Base-by-base conservation (phyloP, 2,797 vertebrate species). In the Rhinatrema bivittatum region DNA sequence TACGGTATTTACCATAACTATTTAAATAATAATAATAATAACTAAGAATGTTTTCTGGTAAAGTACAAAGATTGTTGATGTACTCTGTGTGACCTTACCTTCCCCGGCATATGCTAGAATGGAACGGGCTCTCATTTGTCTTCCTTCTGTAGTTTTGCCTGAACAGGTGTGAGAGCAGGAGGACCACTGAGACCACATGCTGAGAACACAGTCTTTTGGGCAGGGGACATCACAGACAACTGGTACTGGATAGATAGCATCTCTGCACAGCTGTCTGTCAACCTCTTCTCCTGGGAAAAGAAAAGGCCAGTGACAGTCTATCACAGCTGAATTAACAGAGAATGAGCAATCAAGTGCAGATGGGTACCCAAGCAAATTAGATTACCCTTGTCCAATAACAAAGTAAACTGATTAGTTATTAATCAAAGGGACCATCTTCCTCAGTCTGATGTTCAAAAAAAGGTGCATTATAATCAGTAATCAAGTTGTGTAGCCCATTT, bases 81-180 rank as follows among this genome's bases (percentile, higher is more conserved):
- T n/a, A n/a, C n/a, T n/a, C n/a, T 2, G 17, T 2, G 17, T 14
- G 39, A 62, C 12, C 69, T 84, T 82, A 98, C 96, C 96, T 87
- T 97, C 94, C 24, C 91, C 88, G 1, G 91, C 86, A 25, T 96
- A 97, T 0, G 96, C 95, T 62, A 99, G 80, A 18, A 99, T 70
- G 43, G 94, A 93, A 30, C 95, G 88, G 0, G 91, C 84, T 13
- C 95, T 90, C 62, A 86, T 82, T 83, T 95, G 93, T 54, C 80
- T 94, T 20, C 96, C 94, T 68, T 98, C 95, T 0, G 92, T 86
- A 40, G 86, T 94, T 74, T 98, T 98, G 8, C 94, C 91, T 1
- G 96, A 98, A 83, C 96, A 99, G 52, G 96, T 98, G 75, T 98
- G 92, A 0, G 96, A 99, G 66, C 96, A 99, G 32, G 87, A 90